Evolutionary conservation across 2,797 vertebrate genomes (phyloP).

Genomic region (Ciconia nigra): DNA sequence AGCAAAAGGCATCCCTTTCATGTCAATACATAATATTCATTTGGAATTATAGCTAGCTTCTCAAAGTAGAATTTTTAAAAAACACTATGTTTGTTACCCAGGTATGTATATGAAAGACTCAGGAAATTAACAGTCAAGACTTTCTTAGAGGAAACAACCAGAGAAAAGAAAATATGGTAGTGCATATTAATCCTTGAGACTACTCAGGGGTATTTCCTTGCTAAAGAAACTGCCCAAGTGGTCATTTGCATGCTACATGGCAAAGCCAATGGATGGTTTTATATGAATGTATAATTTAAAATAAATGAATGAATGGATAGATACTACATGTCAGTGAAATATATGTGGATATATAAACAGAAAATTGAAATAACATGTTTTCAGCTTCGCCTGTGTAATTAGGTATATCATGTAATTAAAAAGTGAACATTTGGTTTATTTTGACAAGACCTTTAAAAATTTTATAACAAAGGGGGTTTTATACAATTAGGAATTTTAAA

Average conservation of each 20-base stretch:
- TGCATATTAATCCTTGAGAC: neutral
- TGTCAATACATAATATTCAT: neutral
- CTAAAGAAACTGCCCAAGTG: neutral
- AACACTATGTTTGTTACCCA: neutral
- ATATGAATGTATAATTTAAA: neutral
- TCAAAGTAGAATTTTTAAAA: neutral
- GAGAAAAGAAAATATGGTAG: neutral
- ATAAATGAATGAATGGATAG: neutral
- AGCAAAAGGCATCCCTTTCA: neutral
- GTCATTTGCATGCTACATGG: neutral
- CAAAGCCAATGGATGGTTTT: neutral
- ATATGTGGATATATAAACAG: neutral
- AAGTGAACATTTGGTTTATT: neutral
- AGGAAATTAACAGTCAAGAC: neutral
- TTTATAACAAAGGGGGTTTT: neutral
- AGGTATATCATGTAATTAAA: neutral
- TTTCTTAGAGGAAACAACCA: neutral
- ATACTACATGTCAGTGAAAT: neutral
- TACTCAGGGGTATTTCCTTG: neutral
- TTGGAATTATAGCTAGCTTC: neutral
- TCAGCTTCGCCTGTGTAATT: neutral
- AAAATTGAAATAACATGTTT: neutral
- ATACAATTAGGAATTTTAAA: neutral
- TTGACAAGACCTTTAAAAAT: neutral
- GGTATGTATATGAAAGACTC: neutral